Base-by-base conservation (phyloP, 2,113 vertebrate species). In the Lucifuga dentata region DNA sequence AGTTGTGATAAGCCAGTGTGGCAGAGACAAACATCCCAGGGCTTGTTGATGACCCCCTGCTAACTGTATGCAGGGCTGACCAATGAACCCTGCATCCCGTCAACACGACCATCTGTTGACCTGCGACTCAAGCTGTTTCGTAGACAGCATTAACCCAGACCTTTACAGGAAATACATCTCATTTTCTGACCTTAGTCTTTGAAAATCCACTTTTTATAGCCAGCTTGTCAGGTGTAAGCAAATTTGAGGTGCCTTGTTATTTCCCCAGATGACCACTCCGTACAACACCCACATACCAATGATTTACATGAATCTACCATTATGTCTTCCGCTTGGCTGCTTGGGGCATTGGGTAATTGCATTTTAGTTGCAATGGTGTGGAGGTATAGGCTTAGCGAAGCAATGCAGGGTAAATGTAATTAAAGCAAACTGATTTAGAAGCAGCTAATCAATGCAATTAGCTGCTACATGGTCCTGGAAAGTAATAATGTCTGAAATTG, bases 401-500 rank as follows among this genome's bases (percentile, higher is more conserved):
- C 78, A 75, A 75, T 32, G 57, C 81, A 55, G 60, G 65, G 39
- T 69, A 69, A 83, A 82, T 76, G 83, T 80, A 90, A 90, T 90
- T 90, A 87, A 88, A 85, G 69, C 58, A 73, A 83, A 87, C 77
- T 84, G 85, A 91, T 90, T 89, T 73, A 74, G 78, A 84, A 68
- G 39, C 13, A 23, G 71, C 79, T 86, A 83, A 91, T 91, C 89
- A 81, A 86, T 88, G 84, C 80, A 87, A 87, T 89, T 91, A 88
- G 76, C 78, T 48, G 64, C 63, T 35, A 84, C 80, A 84, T 80
- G 77, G 71, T 86, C 55, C 72, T 72, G 53, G 84, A 86, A 90
- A 81, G 84, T 84, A 90, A 86, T 87, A 85, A 77, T 45, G 76
- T 65, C 80, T 73, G 72, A 81, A 71, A 81, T 55, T 9, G 73